Percentiles rank a stretch among this genome's conserved stretches.
phyloP scores from a whole-genome alignment of 2,797 vertebrate species.

The Synaphobranchus kaupii region DNA sequence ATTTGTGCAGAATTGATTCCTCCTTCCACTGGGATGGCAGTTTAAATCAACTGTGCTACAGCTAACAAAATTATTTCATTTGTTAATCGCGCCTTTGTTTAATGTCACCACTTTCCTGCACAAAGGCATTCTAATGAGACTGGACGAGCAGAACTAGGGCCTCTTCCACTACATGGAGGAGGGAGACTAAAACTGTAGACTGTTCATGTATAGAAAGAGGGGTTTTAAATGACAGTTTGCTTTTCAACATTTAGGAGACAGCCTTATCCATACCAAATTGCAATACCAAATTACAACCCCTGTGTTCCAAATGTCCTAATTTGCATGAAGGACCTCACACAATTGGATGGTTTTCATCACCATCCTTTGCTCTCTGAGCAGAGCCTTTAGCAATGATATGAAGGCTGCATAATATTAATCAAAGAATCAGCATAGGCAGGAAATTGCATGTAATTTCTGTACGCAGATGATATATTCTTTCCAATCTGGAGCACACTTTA shows the following conservation, averaged over 20 bases:
- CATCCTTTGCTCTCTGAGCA: too few relatives aligned
- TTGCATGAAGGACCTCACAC: neutral
- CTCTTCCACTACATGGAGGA: neutral
- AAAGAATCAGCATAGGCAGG: too few relatives aligned
- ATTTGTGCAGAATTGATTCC: conserved; percentile 27
- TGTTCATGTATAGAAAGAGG: neutral
- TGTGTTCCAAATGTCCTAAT: neutral
- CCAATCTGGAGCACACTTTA: too few relatives aligned
- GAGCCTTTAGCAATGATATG: too few relatives aligned
- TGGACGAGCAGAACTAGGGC: neutral
- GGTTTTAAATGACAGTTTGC: neutral
- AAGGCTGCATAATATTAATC: too few relatives aligned
- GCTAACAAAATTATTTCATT: conserved; percentile 33
- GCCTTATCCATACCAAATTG: too few relatives aligned
- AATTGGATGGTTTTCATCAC: too few relatives aligned
- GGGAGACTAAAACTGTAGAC: neutral
- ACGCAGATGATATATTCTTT: too few relatives aligned
- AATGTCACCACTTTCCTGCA: conserved; percentile 16
- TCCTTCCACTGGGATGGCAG: neutral
- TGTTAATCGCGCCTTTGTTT: conserved; percentile 24
- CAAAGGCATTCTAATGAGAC: conserved; percentile 27
- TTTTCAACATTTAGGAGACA: too few relatives aligned
- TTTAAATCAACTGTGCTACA: conserved; percentile 32
- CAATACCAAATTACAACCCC: neutral
- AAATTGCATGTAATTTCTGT: too few relatives aligned